A percentile compares a stretch with the other conserved stretches of the same genome.
phyloP scores from a whole-genome alignment of 2,888 invertebrate genomes.

The Parasteatoda lunata region DNA sequence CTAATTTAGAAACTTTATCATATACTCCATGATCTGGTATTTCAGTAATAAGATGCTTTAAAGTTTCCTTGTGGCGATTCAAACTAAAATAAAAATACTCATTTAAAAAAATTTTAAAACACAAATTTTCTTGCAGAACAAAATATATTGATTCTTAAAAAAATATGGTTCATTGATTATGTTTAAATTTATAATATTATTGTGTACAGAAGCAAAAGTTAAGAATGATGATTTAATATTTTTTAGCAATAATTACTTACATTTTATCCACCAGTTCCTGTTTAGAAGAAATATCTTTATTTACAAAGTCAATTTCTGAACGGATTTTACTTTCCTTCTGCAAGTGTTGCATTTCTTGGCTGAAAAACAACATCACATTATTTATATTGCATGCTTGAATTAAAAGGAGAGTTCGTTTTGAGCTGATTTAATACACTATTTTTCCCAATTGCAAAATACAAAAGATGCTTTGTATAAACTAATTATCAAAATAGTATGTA shows the following conservation, averaged over 20 bases:
- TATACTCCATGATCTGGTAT: slow-evolving; percentile 69
- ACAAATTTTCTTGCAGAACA: no score
- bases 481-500: no score
- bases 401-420: no score
- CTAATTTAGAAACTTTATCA: slow-evolving; percentile 44
- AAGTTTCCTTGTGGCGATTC: slow-evolving; percentile 52
- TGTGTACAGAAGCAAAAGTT: no score
- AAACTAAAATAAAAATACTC: slow-evolving; percentile 1
- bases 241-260: slow-evolving; percentile 20
- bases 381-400: no score
- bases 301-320: slow-evolving; percentile 71
- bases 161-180: no score
- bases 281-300: slow-evolving; percentile 76
- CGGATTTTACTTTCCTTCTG: slow-evolving; percentile 60
- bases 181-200: no score
- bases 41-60: slow-evolving; percentile 39
- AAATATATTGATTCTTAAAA: no score
- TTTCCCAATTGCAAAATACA: no score
- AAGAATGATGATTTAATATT: no score
- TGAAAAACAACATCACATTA: not conserved
- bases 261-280: slow-evolving; percentile 69
- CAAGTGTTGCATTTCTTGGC: slow-evolving; percentile 61
- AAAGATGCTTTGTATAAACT: no score
- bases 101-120: not conserved
- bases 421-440: no score